Evolutionary conservation across 2,888 invertebrate species (phyloP), one percentile per base, ranked within the genome.

Genomic region (Apoda limacodes): DNA sequence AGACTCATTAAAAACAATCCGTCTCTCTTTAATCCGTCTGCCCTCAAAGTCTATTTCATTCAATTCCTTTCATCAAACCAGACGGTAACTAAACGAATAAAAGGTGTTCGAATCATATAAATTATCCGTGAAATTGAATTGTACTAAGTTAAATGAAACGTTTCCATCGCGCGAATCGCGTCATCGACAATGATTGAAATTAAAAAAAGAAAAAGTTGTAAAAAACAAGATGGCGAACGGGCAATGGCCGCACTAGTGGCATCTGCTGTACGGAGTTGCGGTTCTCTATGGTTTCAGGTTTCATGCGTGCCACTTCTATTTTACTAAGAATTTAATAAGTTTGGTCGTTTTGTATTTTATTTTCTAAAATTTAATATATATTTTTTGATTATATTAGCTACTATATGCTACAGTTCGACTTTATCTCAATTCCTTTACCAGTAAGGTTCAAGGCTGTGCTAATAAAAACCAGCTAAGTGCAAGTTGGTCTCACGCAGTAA

Each of bases 71-170:
- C n/a, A n/a, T 38, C 52, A 52, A 55, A 55, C 48, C 47, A 37
- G 30, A 27, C 42, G 5, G 17, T 17, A 17, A 5, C 5, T 39
- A 50, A 54, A 55, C 60, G n/a, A n/a, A n/a, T n/a, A 61, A 63
- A 61, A 51, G 52, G 50, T 48, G 51, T 52, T 62, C 52, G 50
- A 47, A 48, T 39, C 54, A 50, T 44, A 48, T 50, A 59, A 63
- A 62, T 63, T 58, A 59, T 46, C 48, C 61, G 57, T 64, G 62
- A 60, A 65, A 65, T 64, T 56, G 54, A 60, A 58, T 44, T 40
- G 50, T 42, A 12, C 6, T 10, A 9, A 7, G 28, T 5, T 12
- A 42, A 45, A 38, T 43, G 42, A 48, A 50, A 48, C 41, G 42
- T 40, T 50, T 37, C 37, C 33, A 40, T 32, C 32, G 30, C 23